These are phyloP conservation scores for Propithecus deckenii DNA, from an alignment of 2,797 vertebrate genomes.

Conservation along the genomic window DNA sequence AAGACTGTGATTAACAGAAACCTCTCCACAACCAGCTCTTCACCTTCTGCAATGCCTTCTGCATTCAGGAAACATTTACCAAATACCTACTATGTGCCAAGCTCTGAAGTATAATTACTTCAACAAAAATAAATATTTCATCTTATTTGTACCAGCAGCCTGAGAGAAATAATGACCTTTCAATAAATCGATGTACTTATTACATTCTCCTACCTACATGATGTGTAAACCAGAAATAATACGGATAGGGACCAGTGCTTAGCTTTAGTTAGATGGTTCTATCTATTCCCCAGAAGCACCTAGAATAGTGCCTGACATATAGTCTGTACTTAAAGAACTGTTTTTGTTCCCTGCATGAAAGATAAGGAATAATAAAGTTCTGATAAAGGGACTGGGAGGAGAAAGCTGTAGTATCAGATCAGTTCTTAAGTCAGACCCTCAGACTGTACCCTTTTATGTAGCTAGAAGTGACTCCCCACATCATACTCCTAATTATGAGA, in stretches of 20 bases:
- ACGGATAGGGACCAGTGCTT: neutral
- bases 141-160: neutral
- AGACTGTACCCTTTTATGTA: neutral
- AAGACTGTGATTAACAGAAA: conserved; percentile 14
- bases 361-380: neutral
- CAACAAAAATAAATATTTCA: conserved; percentile 19
- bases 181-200: neutral
- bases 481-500: neutral
- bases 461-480: neutral
- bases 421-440: neutral
- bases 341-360: neutral
- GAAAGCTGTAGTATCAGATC: neutral
- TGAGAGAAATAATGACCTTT: conserved; percentile 9
- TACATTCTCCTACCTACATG: neutral
- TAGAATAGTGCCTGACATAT: neutral
- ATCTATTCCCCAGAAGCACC: neutral
- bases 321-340: neutral
- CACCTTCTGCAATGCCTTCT: neutral
- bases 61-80: conserved; percentile 6
- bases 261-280: neutral
- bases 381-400: neutral
- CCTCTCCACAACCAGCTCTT: neutral
- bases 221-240: neutral
- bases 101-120: conserved; percentile 19
- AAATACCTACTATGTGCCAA: neutral